phyloP scores from a whole-genome alignment of 2,113 vertebrate species.

The Poecilia latipinna region DNA sequence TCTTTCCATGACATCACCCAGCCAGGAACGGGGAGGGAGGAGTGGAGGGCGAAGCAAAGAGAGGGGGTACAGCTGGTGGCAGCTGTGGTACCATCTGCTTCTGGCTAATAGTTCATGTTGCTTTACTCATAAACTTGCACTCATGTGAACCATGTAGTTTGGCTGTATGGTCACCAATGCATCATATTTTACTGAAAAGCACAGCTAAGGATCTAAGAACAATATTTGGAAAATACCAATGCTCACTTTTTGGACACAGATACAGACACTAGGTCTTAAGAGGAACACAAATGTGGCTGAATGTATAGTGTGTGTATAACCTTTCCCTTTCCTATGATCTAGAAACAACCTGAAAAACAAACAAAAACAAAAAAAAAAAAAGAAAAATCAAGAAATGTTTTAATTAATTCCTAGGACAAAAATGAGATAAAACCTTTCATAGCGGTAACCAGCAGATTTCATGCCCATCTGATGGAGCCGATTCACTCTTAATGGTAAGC shows the following conservation, averaged over 20 bases:
- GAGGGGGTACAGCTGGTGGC: slow-evolving; percentile 90
- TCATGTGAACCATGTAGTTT: slow-evolving; percentile 62
- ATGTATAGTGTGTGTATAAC: no score
- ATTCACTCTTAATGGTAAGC: neutral
- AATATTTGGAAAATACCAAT: neutral
- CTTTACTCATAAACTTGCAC: slow-evolving; percentile 83
- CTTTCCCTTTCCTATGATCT: no score
- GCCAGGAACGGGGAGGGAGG: slow-evolving; percentile 71
- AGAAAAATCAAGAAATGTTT: neutral
- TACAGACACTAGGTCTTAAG: no score
- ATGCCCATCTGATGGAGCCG: neutral
- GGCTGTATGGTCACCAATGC: slow-evolving; percentile 25
- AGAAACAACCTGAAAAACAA: no score
- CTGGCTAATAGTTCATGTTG: slow-evolving; percentile 83
- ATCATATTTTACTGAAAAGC: slow-evolving; percentile 3
- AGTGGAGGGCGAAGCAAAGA: slow-evolving; percentile 61
- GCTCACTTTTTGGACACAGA: neutral
- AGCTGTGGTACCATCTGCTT: slow-evolving; percentile 92
- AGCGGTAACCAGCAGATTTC: neutral
- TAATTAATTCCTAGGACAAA: neutral
- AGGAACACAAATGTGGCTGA: no score
- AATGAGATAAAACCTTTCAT: neutral
- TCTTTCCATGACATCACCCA: slow-evolving; percentile 91
- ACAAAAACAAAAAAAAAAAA: no score
- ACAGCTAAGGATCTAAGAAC: neutral